Evolutionary conservation across 2,113 vertebrate genomes (phyloP).

Genomic region (Rynchops niger): DNA sequence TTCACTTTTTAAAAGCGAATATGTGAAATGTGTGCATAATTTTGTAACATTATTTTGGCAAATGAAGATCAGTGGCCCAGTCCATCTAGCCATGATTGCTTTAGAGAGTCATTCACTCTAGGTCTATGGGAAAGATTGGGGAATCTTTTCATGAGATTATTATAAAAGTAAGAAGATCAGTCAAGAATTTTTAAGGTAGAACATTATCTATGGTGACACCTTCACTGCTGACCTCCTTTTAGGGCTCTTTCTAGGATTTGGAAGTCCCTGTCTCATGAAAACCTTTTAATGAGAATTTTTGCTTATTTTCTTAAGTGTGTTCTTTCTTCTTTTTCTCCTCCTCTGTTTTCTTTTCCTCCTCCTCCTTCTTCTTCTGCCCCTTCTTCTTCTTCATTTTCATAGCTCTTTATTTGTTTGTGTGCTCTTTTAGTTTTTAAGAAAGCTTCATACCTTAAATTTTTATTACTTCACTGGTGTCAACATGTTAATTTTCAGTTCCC

Average conservation of each 20-base stretch:
- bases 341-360: background rate
- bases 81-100: background rate
- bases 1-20: background rate
- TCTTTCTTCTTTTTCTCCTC: background rate
- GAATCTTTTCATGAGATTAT: background rate
- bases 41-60: background rate
- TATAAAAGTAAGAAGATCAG: background rate
- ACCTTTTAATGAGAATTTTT: background rate
- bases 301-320: background rate
- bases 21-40: background rate
- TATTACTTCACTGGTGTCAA: background rate
- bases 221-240: background rate
- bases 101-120: background rate
- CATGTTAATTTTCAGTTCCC: background rate
- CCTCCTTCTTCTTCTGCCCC: rapidly evolving
- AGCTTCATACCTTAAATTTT: background rate
- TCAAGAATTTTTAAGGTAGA: background rate
- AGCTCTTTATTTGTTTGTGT: background rate
- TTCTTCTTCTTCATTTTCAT: background rate
- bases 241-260: background rate
- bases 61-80: background rate
- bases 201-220: background rate
- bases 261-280: background rate
- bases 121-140: background rate
- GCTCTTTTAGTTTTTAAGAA: background rate